Percentiles rank a stretch among this genome's conserved stretches.
Evolutionary conservation across 2,888 invertebrate genomes (phyloP).

Genomic region (Habrosyne pyritoides): DNA sequence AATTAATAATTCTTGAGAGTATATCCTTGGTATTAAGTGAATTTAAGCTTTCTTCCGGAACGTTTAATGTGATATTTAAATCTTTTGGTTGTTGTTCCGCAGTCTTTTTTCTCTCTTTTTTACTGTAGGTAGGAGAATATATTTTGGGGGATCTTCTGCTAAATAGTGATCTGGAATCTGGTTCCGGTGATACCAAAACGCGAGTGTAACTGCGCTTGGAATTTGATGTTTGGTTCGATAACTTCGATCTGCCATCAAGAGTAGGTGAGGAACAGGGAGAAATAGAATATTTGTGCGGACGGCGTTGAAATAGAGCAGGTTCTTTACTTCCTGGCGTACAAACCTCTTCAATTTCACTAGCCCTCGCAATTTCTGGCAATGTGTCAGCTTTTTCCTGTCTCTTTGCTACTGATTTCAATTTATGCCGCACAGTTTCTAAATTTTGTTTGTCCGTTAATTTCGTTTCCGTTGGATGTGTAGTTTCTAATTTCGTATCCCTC

Average conservation of each 20-base stretch:
- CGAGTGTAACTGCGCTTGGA: conserved; percentile 64
- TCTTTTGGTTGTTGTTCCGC: conserved; percentile 54
- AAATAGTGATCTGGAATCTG: conserved; percentile 46
- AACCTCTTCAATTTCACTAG: conserved; percentile 57
- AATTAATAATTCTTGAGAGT: conserved; percentile 70
- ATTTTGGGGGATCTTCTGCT: conserved; percentile 57
- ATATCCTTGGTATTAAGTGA: conserved; percentile 74
- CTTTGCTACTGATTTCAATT: conserved; percentile 60
- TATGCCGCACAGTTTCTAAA: conserved; percentile 60
- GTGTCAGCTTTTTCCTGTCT: conserved; percentile 51
- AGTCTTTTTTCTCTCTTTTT: conserved; percentile 63
- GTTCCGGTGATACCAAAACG: conserved; percentile 70
- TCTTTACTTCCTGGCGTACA: conserved; percentile 69
- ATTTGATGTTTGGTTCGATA: conserved; percentile 21
- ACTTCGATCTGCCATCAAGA: conserved; percentile 21
- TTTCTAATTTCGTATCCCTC: conserved; percentile 52
- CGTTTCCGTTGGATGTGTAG: conserved; percentile 27
- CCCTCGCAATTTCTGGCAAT: conserved; percentile 67
- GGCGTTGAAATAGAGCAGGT: conserved; percentile 71
- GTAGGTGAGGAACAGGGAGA: conserved; percentile 30
- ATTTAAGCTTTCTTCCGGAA: conserved; percentile 69
- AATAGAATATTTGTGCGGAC: conserved; percentile 54
- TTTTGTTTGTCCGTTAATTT: conserved; percentile 41
- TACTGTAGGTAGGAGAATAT: conserved; percentile 53
- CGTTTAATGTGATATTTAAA: conserved; percentile 73